phyloP scores from a whole-genome alignment of 2,888 invertebrate genomes.

The Eurytoma adleriae region DNA sequence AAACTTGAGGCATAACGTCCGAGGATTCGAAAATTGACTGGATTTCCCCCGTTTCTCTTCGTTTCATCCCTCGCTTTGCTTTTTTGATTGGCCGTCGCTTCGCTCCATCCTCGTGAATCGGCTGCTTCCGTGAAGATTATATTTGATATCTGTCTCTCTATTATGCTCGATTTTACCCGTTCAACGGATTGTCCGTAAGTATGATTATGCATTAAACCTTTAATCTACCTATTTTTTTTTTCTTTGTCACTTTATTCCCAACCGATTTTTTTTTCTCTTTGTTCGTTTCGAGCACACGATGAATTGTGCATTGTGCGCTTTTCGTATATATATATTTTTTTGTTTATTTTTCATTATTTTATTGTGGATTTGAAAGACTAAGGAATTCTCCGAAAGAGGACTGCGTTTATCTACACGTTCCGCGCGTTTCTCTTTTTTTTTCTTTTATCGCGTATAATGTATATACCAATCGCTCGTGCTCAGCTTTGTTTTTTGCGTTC shows the following conservation, averaged over 20 bases:
- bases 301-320: constrained; percentile 46
- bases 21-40: constrained; percentile 44
- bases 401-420: neutral
- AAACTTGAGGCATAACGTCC: constrained; percentile 24
- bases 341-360: neutral
- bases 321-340: neutral
- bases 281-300: constrained; percentile 10
- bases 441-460: neutral
- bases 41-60: neutral
- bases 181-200: constrained; percentile 46
- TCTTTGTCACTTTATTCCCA: neutral
- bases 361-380: constrained; percentile 38
- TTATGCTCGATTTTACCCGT: constrained; percentile 23
- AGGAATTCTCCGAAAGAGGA: constrained; percentile 19
- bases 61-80: neutral
- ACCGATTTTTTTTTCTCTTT: neutral
- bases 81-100: constrained; percentile 42
- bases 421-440: neutral
- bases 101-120: constrained; percentile 9
- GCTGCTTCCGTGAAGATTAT: constrained; percentile 5
- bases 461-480: too few relatives aligned
- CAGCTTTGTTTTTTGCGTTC: neutral
- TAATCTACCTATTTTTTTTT: constrained; percentile 8
- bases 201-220: constrained; percentile 1
- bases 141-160: neutral